A percentile compares a stretch with the other conserved stretches of the same genome.
phyloP scores from a whole-genome alignment of 1,140 invertebrate species.

The Orussus abietinus region DNA sequence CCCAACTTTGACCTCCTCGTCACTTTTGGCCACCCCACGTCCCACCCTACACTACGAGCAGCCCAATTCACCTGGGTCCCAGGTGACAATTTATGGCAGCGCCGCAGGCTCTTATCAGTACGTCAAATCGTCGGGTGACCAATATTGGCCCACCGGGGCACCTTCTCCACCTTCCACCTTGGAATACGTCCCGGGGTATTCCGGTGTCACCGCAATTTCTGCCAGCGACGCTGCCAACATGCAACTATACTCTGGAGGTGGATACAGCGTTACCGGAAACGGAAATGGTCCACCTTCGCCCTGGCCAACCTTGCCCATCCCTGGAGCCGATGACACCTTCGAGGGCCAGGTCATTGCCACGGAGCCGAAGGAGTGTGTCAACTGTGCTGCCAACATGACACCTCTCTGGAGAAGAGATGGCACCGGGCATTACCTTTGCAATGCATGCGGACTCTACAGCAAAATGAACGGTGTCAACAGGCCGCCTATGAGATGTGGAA shows the following conservation, averaged over 20 bases:
- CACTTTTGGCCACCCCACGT: constrained; percentile 40
- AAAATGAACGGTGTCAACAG: constrained; percentile 85
- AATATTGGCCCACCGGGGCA: constrained; percentile 33
- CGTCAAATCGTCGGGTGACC: constrained; percentile 33
- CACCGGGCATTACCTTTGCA: constrained; percentile 86
- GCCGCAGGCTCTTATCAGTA: constrained; percentile 47
- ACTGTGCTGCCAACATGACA: constrained; percentile 81
- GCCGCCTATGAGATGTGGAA: constrained; percentile 58
- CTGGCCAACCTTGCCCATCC: constrained; percentile 29
- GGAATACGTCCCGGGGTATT: constrained; percentile 36
- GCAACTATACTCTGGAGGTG: constrained; percentile 35
- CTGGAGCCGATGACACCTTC: constrained; percentile 33
- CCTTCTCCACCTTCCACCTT: constrained; percentile 33
- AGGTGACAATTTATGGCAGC: constrained; percentile 57
- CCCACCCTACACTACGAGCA: constrained; percentile 55
- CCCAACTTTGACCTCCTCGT: constrained; percentile 57
- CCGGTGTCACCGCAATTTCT: constrained; percentile 29
- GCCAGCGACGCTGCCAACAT: constrained; percentile 34
- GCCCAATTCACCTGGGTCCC: constrained; percentile 52
- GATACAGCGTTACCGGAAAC: constrained; percentile 28
- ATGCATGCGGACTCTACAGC: constrained; percentile 81
- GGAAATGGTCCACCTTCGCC: constrained; percentile 31
- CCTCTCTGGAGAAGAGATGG: constrained; percentile 85
- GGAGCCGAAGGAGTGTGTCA: constrained; percentile 81
- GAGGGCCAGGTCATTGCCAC: constrained; percentile 31